Base-by-base conservation (phyloP, 2,888 invertebrate genomes). In the Pseudococcus longispinus region DNA sequence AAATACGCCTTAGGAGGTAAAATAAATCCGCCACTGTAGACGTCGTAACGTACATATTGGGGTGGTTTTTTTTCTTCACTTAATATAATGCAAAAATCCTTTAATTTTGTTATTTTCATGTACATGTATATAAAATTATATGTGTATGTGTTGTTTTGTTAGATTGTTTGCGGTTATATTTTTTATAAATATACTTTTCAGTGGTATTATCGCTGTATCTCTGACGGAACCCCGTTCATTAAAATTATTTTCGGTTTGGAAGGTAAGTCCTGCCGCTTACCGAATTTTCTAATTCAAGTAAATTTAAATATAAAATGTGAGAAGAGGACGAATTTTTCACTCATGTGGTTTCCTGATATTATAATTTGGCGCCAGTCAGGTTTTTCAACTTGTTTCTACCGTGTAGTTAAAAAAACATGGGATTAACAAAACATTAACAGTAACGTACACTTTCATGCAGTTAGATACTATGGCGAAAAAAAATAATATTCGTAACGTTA, bases 141-240 rank as follows among this genome's bases (percentile, higher is more conserved):
- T 70, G 70, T 70, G 70, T 70, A 70, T 70, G 70, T 70, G 70
- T 70, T 70, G 70, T 70, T 70, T 70, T 70, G 70, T 70, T 70
- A 70, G 70, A 70, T 70, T 70, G 70, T 70, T 70, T 70, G 70
- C 70, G 70, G 70, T 70, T 70, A 70, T 70, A 70, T 70, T 70
- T 83, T 83, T 46, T 83, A 32, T 83, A 83, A 83, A 83, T 83
- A 51, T 83, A 83, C 83, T 83, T 83, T 83, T 83, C 83, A 83
- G 83, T 51, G 83, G 55, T 51, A 83, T 83, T 83, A 46, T 51
- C 55, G 46, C 83, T 51, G 83, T 83, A 51, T 83, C 44, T 83
- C 44, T 83, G 83, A 83, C 83, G 83, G 83, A 83, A 46, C 51
- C 46, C 55, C 55, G 51, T 55, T 44, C 82, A 42, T 83, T 51